Base-by-base conservation (phyloP, 2,113 vertebrate genomes). In the Heterotilapia buettikoferi region DNA sequence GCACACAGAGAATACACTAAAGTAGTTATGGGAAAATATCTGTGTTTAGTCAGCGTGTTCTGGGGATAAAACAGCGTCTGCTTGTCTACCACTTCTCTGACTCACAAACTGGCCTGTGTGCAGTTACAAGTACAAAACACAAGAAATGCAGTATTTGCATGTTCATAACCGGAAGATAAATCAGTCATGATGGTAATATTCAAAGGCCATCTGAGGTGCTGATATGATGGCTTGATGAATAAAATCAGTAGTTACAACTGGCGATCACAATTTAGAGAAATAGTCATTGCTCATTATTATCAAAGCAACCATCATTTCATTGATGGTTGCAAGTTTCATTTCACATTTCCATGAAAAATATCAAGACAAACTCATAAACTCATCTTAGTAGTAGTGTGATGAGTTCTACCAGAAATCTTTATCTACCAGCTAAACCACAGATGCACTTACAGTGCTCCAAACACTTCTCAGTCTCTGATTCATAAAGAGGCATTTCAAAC, bases 201-300 rank as follows among this genome's bases (percentile, higher is more conserved):
- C 5, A 16, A 36, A 71, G 33, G 68, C 21, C 54, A 14, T 56
- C 50, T 2, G n/a, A 24, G 21, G 13, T 45, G n/a, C 52, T 40
- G 18, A 13, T 40, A 2, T 4, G 36, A 31, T 76, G 21, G 10
- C 26, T 79, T 18, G 12, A 87, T 31, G 14, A 24, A 78, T 24
- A 1, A 40, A 36, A 76, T 66, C 9, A 52, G 10, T 38, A 56
- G 7, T 50, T 33, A 66, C 6, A 78, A 52, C 10, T 4, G 6
- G 43, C 0, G 0, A 7, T 7, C 0, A 29, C 9, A 31, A 47
- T 2, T 29, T 11, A 29, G 24, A 81, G 19, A 76, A 84, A 78
- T 1, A 5, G 54, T 63, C 66, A 79, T 88, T 24, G 73, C 4
- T 68, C 9, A 38, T 56, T 29, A 33, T 9, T 43, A 87, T 88